Evolutionary conservation across 1,140 invertebrate species (phyloP).

Genomic region (Sipha flava): DNA sequence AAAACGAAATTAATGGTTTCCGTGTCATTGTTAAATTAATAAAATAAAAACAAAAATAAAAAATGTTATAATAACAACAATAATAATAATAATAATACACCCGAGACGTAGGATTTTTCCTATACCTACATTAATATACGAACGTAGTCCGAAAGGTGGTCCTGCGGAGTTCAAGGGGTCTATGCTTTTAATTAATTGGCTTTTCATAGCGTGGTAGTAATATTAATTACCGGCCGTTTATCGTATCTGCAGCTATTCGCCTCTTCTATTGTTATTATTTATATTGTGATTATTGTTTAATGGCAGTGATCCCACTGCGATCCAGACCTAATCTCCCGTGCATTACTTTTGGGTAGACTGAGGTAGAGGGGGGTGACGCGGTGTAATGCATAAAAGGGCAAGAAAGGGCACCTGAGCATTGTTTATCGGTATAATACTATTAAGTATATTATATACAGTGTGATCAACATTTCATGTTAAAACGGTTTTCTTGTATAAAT

Average conservation of each 20-base stretch:
- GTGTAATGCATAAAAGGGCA: background rate
- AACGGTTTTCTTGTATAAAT: no score
- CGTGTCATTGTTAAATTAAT: constrained; percentile 28
- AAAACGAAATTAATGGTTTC: constrained; percentile 9
- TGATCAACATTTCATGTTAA: no score
- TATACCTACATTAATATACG: background rate
- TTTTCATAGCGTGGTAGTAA: constrained; percentile 9
- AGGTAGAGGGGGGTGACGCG: background rate
- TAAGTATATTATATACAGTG: no score
- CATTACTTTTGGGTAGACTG: background rate
- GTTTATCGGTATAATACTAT: background rate
- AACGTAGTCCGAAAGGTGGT: background rate
- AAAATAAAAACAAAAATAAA: background rate
- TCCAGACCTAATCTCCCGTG: background rate
- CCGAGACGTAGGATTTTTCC: background rate
- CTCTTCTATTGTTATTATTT: constrained; percentile 13
- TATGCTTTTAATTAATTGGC: constrained; percentile 22
- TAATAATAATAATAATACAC: background rate
- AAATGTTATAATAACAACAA: background rate
- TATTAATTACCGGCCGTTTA: constrained; percentile 27
- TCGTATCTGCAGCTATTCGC: constrained; percentile 9
- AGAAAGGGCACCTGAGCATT: background rate
- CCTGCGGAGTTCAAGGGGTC: background rate
- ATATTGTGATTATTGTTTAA: constrained; percentile 30
- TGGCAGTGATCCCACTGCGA: constrained; percentile 17